Evolutionary conservation across 2,113 vertebrate species (phyloP), one percentile per base, ranked within the genome.

Genomic region (Phoxinus phoxinus): DNA sequence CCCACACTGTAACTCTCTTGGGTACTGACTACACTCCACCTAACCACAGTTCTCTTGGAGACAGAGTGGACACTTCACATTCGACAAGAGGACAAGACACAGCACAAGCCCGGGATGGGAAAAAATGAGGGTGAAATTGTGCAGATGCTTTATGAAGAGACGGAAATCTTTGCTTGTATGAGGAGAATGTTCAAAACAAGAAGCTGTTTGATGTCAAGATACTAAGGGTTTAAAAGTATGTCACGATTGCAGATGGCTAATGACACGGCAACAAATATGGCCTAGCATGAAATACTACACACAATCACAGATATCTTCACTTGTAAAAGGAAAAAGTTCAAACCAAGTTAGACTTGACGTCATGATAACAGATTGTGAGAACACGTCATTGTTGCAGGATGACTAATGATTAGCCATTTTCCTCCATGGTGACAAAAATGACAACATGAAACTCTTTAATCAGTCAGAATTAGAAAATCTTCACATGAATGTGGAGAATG

Each of bases 1-100:
- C 84, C 83, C 84, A 67, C 74, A 84, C 37, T 75, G 80, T 73
- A 74, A 78, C 67, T 48, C 85, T 81, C 84, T 63, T 67, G 84
- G 65, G 61, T 27, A 41, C 25, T 2, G 30, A 77, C 81, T 86
- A 81, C 77, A 81, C 83, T 74, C 65, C 85, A 75, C 82, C 27
- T 78, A 59, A 83, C 67, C 81, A 58, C 65, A 81, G 80, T 69
- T 51, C 63, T 30, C 63, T 51, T 23, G 44, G 63, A 69, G 61
- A 81, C 61, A 27, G 78, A 81, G 78, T 81, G 80, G 80, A 81
- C 80, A 69, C 80, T 81, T 81, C 44, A 67, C 17, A 81, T 69
- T 44, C 61, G 17, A 51, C 27, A 69, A 81, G 80, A 69, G 61
- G 44, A 51, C 27, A 79, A 74, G 23, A 67, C 59, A 63, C 44